These are phyloP conservation scores for Tolypeutes matacus DNA, from an alignment of 2,797 vertebrate species.

Conservation along the genomic window DNA sequence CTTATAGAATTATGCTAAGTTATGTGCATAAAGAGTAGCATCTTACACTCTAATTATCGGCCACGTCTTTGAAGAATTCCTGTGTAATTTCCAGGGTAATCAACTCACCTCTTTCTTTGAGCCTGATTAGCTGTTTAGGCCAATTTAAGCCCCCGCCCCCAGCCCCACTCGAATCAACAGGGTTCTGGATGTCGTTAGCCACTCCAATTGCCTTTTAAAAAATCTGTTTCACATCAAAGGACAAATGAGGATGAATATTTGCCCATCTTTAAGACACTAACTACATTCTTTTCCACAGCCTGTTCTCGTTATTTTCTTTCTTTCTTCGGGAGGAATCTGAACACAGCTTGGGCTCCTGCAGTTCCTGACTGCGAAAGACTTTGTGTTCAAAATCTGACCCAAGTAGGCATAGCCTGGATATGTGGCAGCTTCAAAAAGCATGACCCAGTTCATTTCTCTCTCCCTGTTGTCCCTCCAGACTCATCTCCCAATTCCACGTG, in stretches of 20 bases:
- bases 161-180: conserved; percentile 73
- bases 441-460: not conserved
- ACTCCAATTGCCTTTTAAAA: conserved; percentile 85
- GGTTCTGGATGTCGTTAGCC: conserved; percentile 86
- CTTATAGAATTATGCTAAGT: conserved; percentile 64
- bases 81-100: not conserved
- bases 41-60: conserved; percentile 73
- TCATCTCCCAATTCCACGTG: not conserved
- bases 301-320: conserved; percentile 88
- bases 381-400: conserved; percentile 52
- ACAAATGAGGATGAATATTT: conserved; percentile 88
- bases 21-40: conserved; percentile 61
- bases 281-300: conserved; percentile 87
- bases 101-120: conserved; percentile 74
- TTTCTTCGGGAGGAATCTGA: conserved; percentile 82
- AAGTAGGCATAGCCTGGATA: not conserved
- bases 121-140: conserved; percentile 64
- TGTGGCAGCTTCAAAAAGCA: not conserved
- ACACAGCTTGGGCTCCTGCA: conserved; percentile 75
- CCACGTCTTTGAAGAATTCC: conserved; percentile 24
- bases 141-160: conserved; percentile 37
- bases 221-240: conserved; percentile 91
- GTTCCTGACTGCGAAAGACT: conserved; percentile 74
- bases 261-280: conserved; percentile 86
- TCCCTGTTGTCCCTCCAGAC: not conserved